Base-by-base conservation (phyloP, 2,113 vertebrate species). In the Amphilophus citrinellus region DNA sequence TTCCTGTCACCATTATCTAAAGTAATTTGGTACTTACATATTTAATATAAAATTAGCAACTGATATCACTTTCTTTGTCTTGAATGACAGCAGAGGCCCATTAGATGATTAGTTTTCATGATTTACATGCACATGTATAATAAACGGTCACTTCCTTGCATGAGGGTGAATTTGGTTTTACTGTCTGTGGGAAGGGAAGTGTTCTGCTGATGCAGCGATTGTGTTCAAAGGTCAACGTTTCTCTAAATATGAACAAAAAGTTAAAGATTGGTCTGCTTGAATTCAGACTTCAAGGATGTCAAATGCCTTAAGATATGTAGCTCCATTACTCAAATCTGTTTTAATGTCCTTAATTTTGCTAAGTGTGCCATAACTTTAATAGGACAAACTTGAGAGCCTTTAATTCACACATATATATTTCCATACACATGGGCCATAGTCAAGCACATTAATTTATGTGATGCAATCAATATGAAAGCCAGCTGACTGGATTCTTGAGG, bases 391-490 rank as follows among this genome's bases (percentile, higher is more conserved):
- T 56, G 73, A 91, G 75, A 85, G 82, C 75, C 75, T 77, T 76
- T 79, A 84, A 84, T 86, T 90, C 84, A 83, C 79, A 86, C 76
- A 30, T 2, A 39, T 79, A 76, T 75, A 84, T 82, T 87, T 76
- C 37, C 59, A 71, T 77, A 44, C 30, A 78, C 56, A 57, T 60
- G 44, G 4, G 58, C 24, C 42, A 39, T 13, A 78, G 79, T 66
- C 42, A 47, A 18, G 79, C 47, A 4, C 63, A 61, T 61, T 84
- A 22, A 84, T 86, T 82, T 84, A 89, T 88, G 85, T 50, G 68
- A 84, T 87, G 62, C 75, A 90, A 90, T 90, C 88, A 80, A 63
- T 61, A 82, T 89, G 76, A 88, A 80, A 92, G 85, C 81, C 81
- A 80, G 62, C 65, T 83, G 42, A 82, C 78, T 80, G 58, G 35